phyloP scores from a whole-genome alignment of 2,113 vertebrate genomes.

The Semnornis frantzii region DNA sequence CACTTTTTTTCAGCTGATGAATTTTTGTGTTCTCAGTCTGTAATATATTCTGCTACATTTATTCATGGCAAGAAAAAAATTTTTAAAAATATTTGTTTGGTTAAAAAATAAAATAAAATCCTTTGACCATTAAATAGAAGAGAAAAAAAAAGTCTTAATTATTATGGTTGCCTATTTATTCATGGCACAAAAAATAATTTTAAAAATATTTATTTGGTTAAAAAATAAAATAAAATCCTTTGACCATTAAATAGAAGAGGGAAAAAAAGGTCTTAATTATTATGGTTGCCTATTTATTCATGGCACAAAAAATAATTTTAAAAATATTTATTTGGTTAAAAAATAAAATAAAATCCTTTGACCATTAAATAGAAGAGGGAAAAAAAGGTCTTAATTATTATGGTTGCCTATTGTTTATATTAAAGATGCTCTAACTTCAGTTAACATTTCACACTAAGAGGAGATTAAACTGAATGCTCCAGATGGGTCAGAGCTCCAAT shows the following conservation, averaged over 20 bases:
- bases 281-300: not conserved
- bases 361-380: not conserved
- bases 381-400: not conserved
- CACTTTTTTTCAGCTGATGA: not conserved
- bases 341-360: not conserved
- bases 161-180: too few species aligned
- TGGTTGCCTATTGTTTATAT: not conserved
- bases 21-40: not conserved
- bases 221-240: too few species aligned
- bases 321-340: not conserved
- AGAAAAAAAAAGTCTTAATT: too few species aligned
- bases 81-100: too few species aligned
- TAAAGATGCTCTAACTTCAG: not conserved
- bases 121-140: too few species aligned
- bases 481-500: not conserved
- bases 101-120: too few species aligned
- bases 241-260: too few species aligned
- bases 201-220: too few species aligned
- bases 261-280: too few species aligned
- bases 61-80: too few species aligned
- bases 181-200: too few species aligned
- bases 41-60: not conserved
- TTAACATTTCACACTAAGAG: not conserved
- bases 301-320: not conserved
- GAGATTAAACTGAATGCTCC: not conserved